A percentile compares a stretch with the other conserved stretches of the same genome.
Evolutionary conservation across 1,140 invertebrate genomes (phyloP).

Genomic region (Platyscapa corneri): DNA sequence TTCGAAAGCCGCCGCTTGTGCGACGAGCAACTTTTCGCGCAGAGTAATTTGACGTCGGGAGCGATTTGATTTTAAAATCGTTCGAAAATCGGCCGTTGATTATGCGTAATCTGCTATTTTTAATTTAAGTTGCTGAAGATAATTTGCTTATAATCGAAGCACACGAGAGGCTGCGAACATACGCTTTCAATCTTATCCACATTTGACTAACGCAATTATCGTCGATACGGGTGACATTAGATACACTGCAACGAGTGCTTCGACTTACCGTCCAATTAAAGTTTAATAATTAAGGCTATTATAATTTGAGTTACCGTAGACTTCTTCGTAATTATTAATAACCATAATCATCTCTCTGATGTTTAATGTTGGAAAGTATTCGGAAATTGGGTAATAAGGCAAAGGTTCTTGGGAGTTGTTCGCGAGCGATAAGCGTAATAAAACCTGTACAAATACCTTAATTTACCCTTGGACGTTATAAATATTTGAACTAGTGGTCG

Average conservation of each 20-base stretch:
- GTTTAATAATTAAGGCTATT: background rate
- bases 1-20: no score
- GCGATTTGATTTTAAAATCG: no score
- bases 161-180: no score
- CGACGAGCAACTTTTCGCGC: no score
- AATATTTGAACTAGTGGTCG: slow-evolving; percentile 24
- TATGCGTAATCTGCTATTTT: no score
- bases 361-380: background rate
- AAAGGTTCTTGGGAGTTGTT: background rate
- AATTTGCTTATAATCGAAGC: no score
- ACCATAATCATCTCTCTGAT: background rate
- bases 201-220: no score
- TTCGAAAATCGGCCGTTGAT: no score
- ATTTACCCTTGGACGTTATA: slow-evolving; percentile 13
- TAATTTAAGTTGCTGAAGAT: no score
- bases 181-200: no score
- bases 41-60: no score
- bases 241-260: background rate
- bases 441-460: background rate
- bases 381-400: no score
- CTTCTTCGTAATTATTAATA: background rate
- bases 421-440: background rate
- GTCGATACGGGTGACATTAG: background rate
- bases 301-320: background rate
- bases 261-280: background rate